These are phyloP conservation scores for Bos taurus DNA, from an alignment of 2,113 vertebrate genomes.

Conservation along the genomic window ARS-UCD2.0 NC_037346.1:32745501-32746000, in stretches of 20 bases:
- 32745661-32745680: not conserved
- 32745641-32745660: not conserved
- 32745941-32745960: not conserved
- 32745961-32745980: not conserved
- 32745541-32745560: not conserved
- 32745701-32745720: not conserved
- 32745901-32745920: not conserved
- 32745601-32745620: not conserved
- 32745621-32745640: not conserved
- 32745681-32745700: not conserved
- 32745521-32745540: not conserved
- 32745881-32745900: not conserved
- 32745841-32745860: not conserved
- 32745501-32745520: not conserved
- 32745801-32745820: not conserved
- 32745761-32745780: not conserved
- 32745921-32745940: not conserved
- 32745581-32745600: not conserved
- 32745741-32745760: not conserved
- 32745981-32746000: not conserved
- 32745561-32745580: not conserved
- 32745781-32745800: not conserved
- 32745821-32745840: not conserved
- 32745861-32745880: not conserved
- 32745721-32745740: not conserved